phyloP scores from a whole-genome alignment of 2,113 vertebrate species.

The Benitochromis conjunctus region DNA sequence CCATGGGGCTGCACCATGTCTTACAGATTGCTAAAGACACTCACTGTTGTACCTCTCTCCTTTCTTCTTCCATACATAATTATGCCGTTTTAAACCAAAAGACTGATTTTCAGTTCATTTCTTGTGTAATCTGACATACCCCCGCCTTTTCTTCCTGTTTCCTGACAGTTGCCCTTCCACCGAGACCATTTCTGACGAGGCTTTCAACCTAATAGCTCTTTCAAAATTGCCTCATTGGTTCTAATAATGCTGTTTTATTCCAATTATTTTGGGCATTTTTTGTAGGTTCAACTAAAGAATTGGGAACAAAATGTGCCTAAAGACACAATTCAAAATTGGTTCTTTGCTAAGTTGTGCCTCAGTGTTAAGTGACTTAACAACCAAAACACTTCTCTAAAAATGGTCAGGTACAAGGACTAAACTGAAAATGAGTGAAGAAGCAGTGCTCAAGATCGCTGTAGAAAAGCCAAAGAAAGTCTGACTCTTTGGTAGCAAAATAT shows the following conservation, averaged over 20 bases:
- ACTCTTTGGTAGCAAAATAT: neutral
- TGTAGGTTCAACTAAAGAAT: neutral
- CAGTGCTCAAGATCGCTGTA: neutral
- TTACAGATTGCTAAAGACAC: neutral
- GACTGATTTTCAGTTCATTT: neutral
- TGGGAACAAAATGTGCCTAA: neutral
- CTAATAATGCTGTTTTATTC: neutral
- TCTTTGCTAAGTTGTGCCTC: neutral
- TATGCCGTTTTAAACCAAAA: neutral
- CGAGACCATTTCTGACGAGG: neutral
- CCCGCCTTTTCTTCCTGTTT: neutral
- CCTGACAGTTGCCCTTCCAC: neutral
- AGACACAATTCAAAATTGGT: neutral
- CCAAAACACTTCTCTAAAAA: neutral
- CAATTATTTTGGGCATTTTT: neutral
- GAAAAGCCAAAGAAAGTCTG: neutral
- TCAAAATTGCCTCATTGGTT: neutral
- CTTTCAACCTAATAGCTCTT: neutral
- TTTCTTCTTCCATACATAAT: neutral
- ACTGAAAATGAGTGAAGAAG: neutral
- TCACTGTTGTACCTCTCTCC: neutral
- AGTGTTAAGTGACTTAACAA: neutral
- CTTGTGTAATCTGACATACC: neutral
- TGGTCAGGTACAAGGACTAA: fast-evolving
- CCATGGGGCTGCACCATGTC: neutral